These are phyloP conservation scores for Enteromius thamalakanensis DNA, from an alignment of 2,797 vertebrate species.

Conservation along the genomic window DNA sequence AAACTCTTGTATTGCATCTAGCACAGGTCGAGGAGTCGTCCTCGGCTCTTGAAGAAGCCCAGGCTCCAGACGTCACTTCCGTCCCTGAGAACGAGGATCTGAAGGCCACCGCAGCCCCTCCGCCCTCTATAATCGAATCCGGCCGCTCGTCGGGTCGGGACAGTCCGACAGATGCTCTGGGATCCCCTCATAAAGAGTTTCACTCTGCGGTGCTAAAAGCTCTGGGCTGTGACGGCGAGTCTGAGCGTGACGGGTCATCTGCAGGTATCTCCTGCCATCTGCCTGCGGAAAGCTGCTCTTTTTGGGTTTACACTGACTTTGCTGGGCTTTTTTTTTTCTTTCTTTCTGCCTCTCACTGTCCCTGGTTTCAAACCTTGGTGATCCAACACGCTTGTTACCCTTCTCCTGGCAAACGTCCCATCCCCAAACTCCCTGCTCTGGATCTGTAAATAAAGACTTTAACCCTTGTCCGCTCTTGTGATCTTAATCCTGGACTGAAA, in stretches of 20 bases:
- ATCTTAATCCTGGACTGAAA: conserved; percentile 12
- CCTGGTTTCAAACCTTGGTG: conserved; percentile 20
- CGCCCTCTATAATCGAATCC: conserved; percentile 44
- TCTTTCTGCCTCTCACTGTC: conserved; percentile 20
- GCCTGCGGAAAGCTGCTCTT: conserved; percentile 27
- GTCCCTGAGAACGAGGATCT: conserved; percentile 27
- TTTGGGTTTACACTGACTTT: conserved; percentile 43
- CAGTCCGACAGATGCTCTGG: conserved; percentile 48
- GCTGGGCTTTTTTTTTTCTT: conserved; percentile 22
- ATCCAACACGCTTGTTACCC: neutral
- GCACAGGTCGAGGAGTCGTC: conserved; percentile 60
- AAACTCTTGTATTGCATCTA: conserved; percentile 70
- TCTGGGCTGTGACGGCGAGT: conserved; percentile 72
- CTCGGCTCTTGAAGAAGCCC: conserved; percentile 62
- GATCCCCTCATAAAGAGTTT: conserved; percentile 82
- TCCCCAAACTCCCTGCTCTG: neutral
- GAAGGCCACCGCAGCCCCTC: conserved; percentile 46
- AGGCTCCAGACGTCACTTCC: conserved; percentile 31
- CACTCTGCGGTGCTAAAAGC: conserved; percentile 82
- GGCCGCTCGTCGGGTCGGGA: conserved; percentile 41
- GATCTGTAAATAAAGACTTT: neutral
- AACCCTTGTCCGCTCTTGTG: neutral
- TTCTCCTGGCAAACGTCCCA: neutral
- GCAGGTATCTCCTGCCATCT: conserved; percentile 76
- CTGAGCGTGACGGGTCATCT: conserved; percentile 66